These are phyloP conservation scores for Bursaphelenchus okinawaensis DNA, from an alignment of 2,888 invertebrate species.

Conservation along the genomic window DNA sequence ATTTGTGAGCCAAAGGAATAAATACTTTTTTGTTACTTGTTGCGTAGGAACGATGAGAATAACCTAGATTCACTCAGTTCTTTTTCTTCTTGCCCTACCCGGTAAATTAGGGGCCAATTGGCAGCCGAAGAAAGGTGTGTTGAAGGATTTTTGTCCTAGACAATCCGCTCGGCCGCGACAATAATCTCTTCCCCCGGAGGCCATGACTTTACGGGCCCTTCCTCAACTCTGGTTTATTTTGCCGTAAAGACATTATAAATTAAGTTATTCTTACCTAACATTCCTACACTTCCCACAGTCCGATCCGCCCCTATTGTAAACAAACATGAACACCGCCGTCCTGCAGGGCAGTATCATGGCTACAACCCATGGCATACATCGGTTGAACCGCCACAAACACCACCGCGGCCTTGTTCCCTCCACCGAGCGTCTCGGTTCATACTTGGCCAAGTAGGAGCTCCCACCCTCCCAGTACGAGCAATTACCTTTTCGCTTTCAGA, in stretches of 20 bases:
- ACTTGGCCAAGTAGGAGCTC: conserved; percentile 3
- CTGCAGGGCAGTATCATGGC: conserved; percentile 44
- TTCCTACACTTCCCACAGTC: not conserved
- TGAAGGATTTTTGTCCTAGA: not conserved
- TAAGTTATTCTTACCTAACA: not conserved
- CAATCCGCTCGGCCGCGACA: not conserved
- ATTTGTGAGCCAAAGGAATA: not conserved
- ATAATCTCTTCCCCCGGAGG: not conserved
- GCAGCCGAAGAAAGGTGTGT: not conserved
- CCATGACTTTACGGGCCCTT: not conserved
- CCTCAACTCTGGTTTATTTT: not conserved
- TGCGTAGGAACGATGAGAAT: not conserved
- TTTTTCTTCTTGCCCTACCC: not conserved
- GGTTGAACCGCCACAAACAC: conserved; percentile 41
- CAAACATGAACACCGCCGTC: conserved; percentile 41
- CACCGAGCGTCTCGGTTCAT: conserved; percentile 9
- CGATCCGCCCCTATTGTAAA: not conserved
- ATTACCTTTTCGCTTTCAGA: too few species aligned
- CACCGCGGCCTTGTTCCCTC: not conserved
- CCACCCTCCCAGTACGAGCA: too few species aligned
- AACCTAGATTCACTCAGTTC: not conserved
- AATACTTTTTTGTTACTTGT: not conserved
- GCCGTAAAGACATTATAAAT: not conserved
- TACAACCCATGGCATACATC: conserved; percentile 46
- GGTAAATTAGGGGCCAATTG: not conserved